A percentile compares a stretch with the other conserved stretches of the same genome.
These are phyloP conservation scores for Chelmon rostratus DNA, from an alignment of 2,797 vertebrate genomes.

Conservation along the genomic window DNA sequence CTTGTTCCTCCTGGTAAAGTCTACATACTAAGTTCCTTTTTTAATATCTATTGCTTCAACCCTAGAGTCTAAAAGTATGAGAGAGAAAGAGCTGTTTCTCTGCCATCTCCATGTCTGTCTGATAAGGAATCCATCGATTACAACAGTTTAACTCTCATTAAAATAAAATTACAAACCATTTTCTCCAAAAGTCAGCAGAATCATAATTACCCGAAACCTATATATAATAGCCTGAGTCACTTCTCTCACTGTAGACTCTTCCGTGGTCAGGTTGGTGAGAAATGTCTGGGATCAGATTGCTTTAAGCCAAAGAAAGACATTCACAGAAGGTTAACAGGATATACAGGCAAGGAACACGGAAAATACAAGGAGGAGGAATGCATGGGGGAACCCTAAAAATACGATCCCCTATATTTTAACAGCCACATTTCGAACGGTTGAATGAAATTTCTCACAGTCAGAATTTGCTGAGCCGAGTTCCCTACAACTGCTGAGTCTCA, in stretches of 20 bases:
- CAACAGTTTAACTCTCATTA: neutral
- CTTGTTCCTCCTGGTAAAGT: constrained; percentile 41
- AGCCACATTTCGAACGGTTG: constrained; percentile 25
- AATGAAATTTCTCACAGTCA: constrained; percentile 38
- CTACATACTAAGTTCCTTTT: constrained; percentile 23
- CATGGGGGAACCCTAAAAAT: constrained; percentile 69
- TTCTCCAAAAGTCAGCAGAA: constrained; percentile 10
- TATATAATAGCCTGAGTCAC: constrained; percentile 22
- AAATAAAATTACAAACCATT: constrained; percentile 12
- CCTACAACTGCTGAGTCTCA: neutral
- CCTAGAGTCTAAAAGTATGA: constrained; percentile 22
- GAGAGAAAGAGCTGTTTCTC: neutral
- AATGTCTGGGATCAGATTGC: constrained; percentile 47
- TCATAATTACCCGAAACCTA: constrained; percentile 5
- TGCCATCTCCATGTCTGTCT: neutral
- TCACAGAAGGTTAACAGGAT: constrained; percentile 44
- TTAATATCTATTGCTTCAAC: constrained; percentile 43
- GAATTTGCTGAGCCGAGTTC: neutral
- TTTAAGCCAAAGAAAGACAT: constrained; percentile 46
- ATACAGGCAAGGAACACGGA: constrained; percentile 55
- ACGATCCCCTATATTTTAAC: constrained; percentile 63
- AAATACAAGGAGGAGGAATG: constrained; percentile 52
- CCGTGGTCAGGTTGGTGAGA: constrained; percentile 56
- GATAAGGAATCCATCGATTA: constrained; percentile 22
- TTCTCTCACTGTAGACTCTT: constrained; percentile 26